Base-by-base conservation (phyloP, 2,888 invertebrate species). In the Agonopterix subpropinquella region DNA sequence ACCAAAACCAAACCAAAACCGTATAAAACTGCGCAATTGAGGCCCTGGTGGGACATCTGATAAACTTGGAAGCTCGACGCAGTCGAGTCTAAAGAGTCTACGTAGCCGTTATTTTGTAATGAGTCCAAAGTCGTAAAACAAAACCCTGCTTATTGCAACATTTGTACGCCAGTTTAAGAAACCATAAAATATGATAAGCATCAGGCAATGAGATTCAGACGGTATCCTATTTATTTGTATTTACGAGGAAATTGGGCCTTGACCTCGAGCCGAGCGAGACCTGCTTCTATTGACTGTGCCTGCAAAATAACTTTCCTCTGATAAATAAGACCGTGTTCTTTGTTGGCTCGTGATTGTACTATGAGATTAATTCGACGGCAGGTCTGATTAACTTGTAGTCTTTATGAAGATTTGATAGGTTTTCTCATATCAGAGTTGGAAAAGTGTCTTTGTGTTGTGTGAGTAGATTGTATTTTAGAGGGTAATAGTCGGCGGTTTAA, bases 181-280 rank as follows among this genome's bases (percentile, higher is more conserved):
- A 75, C 67, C 71, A 78, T 83, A 82, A 85, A 82, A 80, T 78
- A 82, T 80, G 83, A 84, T 84, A 82, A 81, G 73, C 70, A 82
- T 81, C 80, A 64, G 65, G 64, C 76, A 78, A 80, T 75, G 76
- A 77, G 74, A 79, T 77, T 77, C 80, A 72, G 76, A 64, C 72
- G 69, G 73, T 71, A 71, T 75, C 74, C 75, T 73, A 80, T 83
- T 80, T 83, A 80, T 80, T 81, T 76, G 78, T 83, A 82, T 83
- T 85, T 82, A 83, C 77, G 82, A 80, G 68, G 65, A 65, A 72
- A 73, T 69, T 64, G 73, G 66, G 72, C 82, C 79, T 81, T 80
- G 81, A 77, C 79, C 83, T 59, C 69, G 62, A 48, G 58, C 47
- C 50, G 55, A 62, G 58, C 59, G 56, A 62, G 64, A 64, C 59